Conservation (phyloP, 2,797 vertebrate genomes). For the Sylvilagus floridanus region DNA sequence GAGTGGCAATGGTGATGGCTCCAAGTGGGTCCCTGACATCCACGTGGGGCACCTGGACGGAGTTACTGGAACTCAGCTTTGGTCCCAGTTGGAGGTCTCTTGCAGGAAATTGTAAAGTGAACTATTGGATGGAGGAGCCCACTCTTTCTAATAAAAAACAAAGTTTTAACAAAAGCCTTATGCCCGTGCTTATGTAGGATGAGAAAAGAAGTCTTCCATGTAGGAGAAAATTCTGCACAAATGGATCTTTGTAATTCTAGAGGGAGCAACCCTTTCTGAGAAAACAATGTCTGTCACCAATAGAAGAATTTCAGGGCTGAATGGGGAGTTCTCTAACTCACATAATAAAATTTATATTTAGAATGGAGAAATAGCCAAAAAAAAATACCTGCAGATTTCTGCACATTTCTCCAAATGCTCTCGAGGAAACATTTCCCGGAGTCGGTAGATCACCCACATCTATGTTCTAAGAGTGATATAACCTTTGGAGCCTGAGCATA, state of each 20-base stretch:
- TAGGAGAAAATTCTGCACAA: not conserved
- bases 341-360: not conserved
- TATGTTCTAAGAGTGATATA: too few species aligned
- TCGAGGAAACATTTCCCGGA: not conserved
- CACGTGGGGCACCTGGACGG: too few species aligned
- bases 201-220: not conserved
- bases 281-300: constrained; percentile 23
- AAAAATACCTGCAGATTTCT: not conserved
- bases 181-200: not conserved
- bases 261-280: not conserved
- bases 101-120: too few species aligned
- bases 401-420: not conserved
- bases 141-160: too few species aligned
- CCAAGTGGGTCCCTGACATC: too few species aligned
- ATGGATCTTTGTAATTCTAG: constrained; percentile 26
- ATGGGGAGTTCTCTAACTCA: not conserved
- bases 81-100: too few species aligned
- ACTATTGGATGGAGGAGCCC: too few species aligned
- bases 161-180: not conserved
- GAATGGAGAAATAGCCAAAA: not conserved
- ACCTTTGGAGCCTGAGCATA: not conserved
- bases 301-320: not conserved
- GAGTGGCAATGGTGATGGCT: too few species aligned
- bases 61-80: too few species aligned
- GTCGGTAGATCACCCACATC: not conserved